Evolutionary conservation across 2,797 vertebrate species (phyloP).

Genomic region (Alosa sapidissima): DNA sequence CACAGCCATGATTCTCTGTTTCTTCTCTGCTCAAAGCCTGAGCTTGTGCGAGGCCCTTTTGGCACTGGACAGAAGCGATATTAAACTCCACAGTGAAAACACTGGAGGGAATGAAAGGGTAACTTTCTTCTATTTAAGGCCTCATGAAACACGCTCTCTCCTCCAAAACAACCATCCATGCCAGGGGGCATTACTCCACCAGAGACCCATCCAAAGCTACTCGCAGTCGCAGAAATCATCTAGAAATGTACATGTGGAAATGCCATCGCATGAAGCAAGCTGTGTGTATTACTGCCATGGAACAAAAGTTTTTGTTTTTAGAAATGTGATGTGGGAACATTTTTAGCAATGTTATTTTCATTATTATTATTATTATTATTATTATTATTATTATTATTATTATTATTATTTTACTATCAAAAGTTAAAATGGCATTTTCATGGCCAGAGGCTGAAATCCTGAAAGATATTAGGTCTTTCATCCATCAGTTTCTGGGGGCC

Average conservation of each 20-base stretch:
- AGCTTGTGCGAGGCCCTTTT: neutral
- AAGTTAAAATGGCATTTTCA: neutral
- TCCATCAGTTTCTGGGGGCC: neutral
- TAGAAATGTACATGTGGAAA: neutral
- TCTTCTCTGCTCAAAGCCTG: neutral
- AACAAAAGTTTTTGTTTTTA: neutral
- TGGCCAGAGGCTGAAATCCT: neutral
- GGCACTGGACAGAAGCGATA: slow-evolving; percentile 13
- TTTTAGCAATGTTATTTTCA: neutral
- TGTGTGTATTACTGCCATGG: neutral
- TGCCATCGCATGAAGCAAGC: neutral
- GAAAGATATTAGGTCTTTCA: neutral
- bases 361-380: neutral
- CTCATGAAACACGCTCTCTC: neutral
- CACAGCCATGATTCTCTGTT: neutral
- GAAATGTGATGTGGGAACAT: neutral
- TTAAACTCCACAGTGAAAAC: slow-evolving; percentile 11
- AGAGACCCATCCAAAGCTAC: neutral
- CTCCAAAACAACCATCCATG: neutral
- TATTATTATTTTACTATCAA: neutral
- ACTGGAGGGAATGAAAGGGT: neutral
- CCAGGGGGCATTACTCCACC: neutral
- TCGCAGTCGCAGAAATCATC: neutral
- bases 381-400: neutral
- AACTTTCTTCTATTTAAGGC: slow-evolving; percentile 1